Evolutionary conservation across 2,797 vertebrate species (phyloP), one percentile per base, ranked within the genome.

Genomic region (Sebastiscus albofasciatus): DNA sequence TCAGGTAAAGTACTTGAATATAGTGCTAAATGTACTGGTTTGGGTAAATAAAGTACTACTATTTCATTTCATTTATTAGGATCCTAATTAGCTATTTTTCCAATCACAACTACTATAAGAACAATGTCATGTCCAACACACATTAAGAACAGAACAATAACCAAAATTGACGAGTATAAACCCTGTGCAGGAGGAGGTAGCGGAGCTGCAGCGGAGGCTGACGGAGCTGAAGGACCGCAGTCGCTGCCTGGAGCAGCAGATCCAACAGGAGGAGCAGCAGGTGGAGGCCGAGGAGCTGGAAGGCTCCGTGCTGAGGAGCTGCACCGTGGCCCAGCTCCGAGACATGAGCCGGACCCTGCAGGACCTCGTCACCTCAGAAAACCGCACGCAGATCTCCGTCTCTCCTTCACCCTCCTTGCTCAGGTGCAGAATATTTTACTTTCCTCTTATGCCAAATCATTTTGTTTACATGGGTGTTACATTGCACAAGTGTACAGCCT

Each of bases 111-210:
- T 24, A 42, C 24, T 33, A 29, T 61, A 33, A 36, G 26, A 79
- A 20, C 9, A 34, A 34, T 16, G 2, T 14, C 12, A 2, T 24
- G 20, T 8, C n/a, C 11, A 31, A 12, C n/a, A 27, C 33, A 29
- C 4, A 26, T 10, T 9, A 1, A 61, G 20, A 26, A 12, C 16
- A 54, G 33, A 67, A 56, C 34, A 49, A 27, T 20, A 24, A 16
- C 14, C 11, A 6, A 46, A 34, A 8, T 4, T 22, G 56, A 64
- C 6, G 0, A 20, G 3, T 26, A 71, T 64, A 7, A 69, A 61
- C 39, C 56, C 26, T 77, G n/a, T 75, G 31, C 91, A 98, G 98
- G 95, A 92, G 81, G 97, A 98, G 94, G 96, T 97, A 0, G 84
- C 93, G 61, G 93, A 93, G 66, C 94, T 99, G 29, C 96, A 92